Percentiles rank a stretch among this genome's conserved stretches.
phyloP scores from a whole-genome alignment of 2,113 vertebrate species.

The Cyanoramphus novaezelandiae region DNA sequence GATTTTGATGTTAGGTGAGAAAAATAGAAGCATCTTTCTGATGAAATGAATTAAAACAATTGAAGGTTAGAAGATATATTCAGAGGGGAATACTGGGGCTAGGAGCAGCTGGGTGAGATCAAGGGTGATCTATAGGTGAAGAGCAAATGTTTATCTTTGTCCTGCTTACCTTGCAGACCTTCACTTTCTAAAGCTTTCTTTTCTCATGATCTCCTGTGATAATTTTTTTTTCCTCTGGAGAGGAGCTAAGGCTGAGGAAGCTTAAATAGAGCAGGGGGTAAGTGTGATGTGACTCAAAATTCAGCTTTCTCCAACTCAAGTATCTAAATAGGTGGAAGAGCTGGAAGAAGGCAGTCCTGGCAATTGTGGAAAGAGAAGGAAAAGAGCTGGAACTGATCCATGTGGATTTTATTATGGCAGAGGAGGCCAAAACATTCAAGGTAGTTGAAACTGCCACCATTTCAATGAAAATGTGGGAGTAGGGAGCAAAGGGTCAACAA shows the following conservation, averaged over 20 bases:
- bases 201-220: background rate
- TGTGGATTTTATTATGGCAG: background rate
- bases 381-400: background rate
- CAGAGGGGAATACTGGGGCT: background rate
- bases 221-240: background rate
- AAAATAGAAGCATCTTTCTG: background rate
- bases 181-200: background rate
- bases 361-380: background rate
- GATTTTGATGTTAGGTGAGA: background rate
- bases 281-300: background rate
- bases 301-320: background rate
- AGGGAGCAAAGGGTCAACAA: background rate
- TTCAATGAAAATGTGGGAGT: background rate
- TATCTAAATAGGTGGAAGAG: background rate
- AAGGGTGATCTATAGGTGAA: background rate
- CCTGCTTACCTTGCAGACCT: background rate
- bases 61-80: background rate
- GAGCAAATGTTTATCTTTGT: background rate
- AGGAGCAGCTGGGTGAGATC: fast-evolving
- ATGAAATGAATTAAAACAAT: background rate
- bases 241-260: background rate
- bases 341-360: background rate
- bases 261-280: background rate
- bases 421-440: background rate
- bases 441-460: background rate